Evolutionary conservation across 2,888 invertebrate genomes (phyloP).

Genomic region (Drosophila recens): DNA sequence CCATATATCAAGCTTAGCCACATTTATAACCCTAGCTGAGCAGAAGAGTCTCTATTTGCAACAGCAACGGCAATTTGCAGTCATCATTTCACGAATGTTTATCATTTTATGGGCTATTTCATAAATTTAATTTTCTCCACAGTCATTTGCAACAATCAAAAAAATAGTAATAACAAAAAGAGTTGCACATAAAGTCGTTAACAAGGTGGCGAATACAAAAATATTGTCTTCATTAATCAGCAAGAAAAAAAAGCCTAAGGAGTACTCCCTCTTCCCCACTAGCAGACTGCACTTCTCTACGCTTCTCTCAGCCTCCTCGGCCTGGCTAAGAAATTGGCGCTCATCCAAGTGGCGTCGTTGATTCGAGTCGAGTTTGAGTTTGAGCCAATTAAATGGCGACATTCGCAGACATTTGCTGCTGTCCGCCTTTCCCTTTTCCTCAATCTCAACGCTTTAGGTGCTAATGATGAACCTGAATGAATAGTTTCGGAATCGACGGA

Average conservation of each 20-base stretch:
- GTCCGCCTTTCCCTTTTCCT: constrained; percentile 69
- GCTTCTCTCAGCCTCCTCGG: neutral
- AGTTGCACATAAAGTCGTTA: constrained; percentile 57
- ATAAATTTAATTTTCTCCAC: constrained; percentile 64
- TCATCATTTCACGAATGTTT: constrained; percentile 25
- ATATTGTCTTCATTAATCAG: constrained; percentile 70
- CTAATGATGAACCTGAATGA: constrained; percentile 73
- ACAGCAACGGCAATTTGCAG: constrained; percentile 19
- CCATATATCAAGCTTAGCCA: constrained; percentile 52
- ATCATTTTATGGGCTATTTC: constrained; percentile 64
- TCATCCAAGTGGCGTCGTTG: constrained; percentile 50
- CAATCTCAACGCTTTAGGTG: constrained; percentile 35
- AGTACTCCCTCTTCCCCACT: neutral
- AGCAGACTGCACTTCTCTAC: neutral
- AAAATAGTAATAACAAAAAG: neutral
- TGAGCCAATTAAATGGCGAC: constrained; percentile 78
- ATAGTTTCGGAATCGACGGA: constrained; percentile 26
- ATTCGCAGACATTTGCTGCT: constrained; percentile 43
- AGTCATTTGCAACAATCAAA: constrained; percentile 38
- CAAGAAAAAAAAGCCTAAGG: constrained; percentile 16
- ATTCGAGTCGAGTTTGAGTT: constrained; percentile 40
- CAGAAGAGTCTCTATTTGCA: neutral
- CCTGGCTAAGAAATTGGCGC: constrained; percentile 35
- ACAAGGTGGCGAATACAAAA: constrained; percentile 52
- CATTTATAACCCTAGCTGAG: constrained; percentile 55